Percentiles rank a stretch among this genome's conserved stretches.
Conservation (phyloP, 2,113 vertebrate genomes). For the Leptodactylus fuscus region DNA sequence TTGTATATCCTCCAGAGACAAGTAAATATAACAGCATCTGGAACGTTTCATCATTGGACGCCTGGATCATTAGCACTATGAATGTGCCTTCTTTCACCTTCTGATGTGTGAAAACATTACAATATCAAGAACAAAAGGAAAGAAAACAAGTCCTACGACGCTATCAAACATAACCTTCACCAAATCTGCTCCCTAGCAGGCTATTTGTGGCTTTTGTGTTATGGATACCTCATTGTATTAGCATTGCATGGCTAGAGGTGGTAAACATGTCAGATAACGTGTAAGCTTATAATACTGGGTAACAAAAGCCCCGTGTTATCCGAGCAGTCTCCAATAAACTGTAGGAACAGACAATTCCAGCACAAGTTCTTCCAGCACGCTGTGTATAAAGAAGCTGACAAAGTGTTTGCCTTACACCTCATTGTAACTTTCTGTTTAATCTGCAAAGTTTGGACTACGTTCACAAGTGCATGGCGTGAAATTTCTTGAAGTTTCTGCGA, state of each 20-base stretch:
- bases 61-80: background rate
- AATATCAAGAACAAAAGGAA: background rate
- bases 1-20: constrained; percentile 3
- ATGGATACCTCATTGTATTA: background rate
- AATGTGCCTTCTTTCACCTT: background rate
- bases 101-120: background rate
- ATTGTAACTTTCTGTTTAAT: constrained; percentile 46
- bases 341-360: background rate
- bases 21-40: background rate
- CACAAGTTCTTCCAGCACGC: background rate
- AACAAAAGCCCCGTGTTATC: background rate
- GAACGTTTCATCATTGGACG: background rate
- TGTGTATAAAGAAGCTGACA: constrained; percentile 38
- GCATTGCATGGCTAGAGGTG: background rate
- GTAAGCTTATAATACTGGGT: background rate
- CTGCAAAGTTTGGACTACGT: constrained; percentile 15
- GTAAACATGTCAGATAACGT: background rate
- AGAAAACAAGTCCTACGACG: background rate
- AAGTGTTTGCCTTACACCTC: constrained; percentile 41
- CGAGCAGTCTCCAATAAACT: background rate
- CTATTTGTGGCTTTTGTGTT: background rate
- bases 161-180: background rate
- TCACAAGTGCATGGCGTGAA: constrained; percentile 15
- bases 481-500: constrained; percentile 4
- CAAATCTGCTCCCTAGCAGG: background rate